Conservation (phyloP, 2,113 vertebrate genomes). For the Thalassarche chlororhynchos region DNA sequence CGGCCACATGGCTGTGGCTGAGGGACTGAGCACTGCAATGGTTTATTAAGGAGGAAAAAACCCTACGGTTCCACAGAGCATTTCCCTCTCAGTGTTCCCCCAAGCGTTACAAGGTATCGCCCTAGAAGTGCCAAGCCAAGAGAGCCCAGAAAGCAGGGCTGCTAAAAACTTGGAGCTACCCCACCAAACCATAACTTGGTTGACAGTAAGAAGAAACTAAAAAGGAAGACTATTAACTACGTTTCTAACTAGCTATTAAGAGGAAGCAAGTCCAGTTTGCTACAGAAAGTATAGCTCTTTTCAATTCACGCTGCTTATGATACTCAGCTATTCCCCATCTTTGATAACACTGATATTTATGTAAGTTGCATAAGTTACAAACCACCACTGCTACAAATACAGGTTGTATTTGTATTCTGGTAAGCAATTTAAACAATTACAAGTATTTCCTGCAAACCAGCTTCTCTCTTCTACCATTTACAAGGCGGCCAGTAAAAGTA, state of each 20-base stretch:
- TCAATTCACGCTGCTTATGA: not conserved
- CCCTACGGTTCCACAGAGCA: not conserved
- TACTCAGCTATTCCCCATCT: not conserved
- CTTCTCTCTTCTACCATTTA: conserved; percentile 5
- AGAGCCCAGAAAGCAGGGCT: not conserved
- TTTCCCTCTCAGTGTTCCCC: not conserved
- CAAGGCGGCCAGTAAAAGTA: not conserved
- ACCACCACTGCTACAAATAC: not conserved
- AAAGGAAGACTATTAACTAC: not conserved
- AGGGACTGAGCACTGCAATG: not conserved
- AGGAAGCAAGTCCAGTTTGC: not conserved
- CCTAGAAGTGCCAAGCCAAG: not conserved
- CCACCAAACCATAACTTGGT: accelerated
- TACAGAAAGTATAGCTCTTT: not conserved
- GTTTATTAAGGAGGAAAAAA: not conserved
- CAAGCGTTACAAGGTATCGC: not conserved
- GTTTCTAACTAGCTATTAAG: not conserved
- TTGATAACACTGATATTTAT: not conserved
- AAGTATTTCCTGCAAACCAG: conserved; percentile 52
- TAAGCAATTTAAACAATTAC: not conserved
- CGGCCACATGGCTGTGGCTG: accelerated
- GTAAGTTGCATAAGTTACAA: not conserved
- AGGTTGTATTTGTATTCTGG: not conserved
- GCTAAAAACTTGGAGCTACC: not conserved
- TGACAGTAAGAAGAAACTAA: not conserved